Evolutionary conservation across 2,113 vertebrate species (phyloP).

Genomic region (Gavia stellata): DNA sequence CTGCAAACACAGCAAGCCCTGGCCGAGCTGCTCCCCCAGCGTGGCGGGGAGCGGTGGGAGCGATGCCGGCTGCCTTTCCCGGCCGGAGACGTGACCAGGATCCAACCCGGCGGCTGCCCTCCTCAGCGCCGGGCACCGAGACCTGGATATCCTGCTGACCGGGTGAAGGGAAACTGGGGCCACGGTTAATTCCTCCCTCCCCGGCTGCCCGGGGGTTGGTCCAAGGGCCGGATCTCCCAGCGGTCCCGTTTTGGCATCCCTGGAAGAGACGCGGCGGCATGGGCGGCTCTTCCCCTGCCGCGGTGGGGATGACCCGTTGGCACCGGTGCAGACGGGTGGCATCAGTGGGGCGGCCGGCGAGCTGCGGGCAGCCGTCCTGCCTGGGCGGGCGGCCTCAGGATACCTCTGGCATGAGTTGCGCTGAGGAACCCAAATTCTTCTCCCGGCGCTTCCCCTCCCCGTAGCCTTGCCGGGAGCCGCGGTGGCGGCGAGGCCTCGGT

Average conservation of each 20-base stretch:
- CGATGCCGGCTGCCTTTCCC: neutral
- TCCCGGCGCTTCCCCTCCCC: neutral
- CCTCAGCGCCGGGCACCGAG: neutral
- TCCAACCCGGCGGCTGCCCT: neutral
- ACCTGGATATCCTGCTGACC: neutral
- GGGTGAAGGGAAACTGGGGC: neutral
- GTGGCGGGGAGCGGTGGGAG: neutral
- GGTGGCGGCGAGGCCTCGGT: rapidly evolving
- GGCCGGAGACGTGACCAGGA: neutral
- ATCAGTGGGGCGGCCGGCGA: neutral
- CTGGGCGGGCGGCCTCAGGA: neutral
- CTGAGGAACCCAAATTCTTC: neutral
- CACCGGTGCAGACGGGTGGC: neutral
- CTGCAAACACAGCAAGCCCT: neutral
- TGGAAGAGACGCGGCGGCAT: neutral
- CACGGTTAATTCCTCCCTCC: neutral
- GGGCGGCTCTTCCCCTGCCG: neutral
- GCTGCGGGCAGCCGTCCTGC: neutral
- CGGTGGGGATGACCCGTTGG: neutral
- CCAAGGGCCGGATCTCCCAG: neutral
- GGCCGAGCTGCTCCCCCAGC: neutral
- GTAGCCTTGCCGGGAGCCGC: neutral
- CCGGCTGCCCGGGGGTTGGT: neutral
- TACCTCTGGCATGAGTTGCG: neutral
- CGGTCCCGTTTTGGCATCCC: neutral